Percentiles rank a stretch among this genome's conserved stretches.
phyloP scores from a whole-genome alignment of 2,888 invertebrate genomes.

The Scaptomyza caliginosa region DNA sequence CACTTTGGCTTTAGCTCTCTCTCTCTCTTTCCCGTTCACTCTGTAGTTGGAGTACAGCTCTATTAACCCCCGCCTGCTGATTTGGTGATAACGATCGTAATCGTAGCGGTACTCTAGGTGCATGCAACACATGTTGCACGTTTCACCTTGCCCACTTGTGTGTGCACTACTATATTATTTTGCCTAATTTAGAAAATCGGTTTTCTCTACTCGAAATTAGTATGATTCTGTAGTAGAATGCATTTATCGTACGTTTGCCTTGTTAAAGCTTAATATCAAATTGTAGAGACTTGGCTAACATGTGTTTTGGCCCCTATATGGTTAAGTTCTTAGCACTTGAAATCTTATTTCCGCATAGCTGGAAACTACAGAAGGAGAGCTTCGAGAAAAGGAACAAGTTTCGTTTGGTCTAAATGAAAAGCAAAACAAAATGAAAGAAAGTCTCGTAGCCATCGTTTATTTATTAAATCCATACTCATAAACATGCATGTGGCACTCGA shows the following conservation, averaged over 20 bases:
- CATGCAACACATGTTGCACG: conserved; percentile 78
- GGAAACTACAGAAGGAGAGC: not conserved
- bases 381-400: not conserved
- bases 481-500: conserved; percentile 69
- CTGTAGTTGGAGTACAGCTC: conserved; percentile 71
- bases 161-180: conserved; percentile 63
- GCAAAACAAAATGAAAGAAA: conserved; percentile 39
- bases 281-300: conserved; percentile 50
- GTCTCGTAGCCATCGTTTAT: conserved; percentile 13
- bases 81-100: conserved; percentile 84
- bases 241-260: conserved; percentile 60
- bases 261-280: conserved; percentile 43
- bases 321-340: conserved; percentile 4
- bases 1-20: conserved; percentile 35
- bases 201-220: conserved; percentile 59
- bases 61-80: conserved; percentile 82
- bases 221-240: conserved; percentile 51
- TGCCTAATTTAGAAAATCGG: conserved; percentile 74
- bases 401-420: not conserved
- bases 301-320: conserved; percentile 62
- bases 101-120: conserved; percentile 71
- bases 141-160: conserved; percentile 5
- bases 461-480: conserved; percentile 81
- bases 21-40: conserved; percentile 10
- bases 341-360: conserved; percentile 47